Conservation (phyloP, 2,888 invertebrate genomes). For the Tanytarsus gracilentus region DNA sequence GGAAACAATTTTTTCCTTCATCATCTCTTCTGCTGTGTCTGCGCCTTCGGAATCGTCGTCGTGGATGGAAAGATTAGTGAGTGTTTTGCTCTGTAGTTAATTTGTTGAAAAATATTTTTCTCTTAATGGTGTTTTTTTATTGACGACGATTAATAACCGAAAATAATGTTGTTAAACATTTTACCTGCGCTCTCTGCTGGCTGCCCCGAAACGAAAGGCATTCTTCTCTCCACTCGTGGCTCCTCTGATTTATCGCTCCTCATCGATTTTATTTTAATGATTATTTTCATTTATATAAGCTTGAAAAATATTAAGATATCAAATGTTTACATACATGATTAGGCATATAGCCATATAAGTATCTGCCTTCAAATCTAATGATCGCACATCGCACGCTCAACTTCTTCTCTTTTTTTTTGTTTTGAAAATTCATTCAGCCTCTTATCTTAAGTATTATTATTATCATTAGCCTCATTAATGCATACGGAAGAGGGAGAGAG, state of each 20-base stretch:
- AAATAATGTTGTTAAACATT: slow-evolving; percentile 28
- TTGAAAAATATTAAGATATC: slow-evolving; percentile 26
- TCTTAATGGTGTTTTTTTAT: slow-evolving; percentile 26
- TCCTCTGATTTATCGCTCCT: slow-evolving; percentile 17
- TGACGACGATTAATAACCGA: slow-evolving; percentile 20
- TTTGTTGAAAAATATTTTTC: slow-evolving; percentile 27
- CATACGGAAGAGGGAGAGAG: no score
- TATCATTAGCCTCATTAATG: no score
- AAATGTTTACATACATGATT: slow-evolving; percentile 24
- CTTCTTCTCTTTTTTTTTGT: not conserved
- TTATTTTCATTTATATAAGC: slow-evolving; percentile 12
- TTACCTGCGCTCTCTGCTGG: slow-evolving; percentile 3
- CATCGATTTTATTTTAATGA: slow-evolving; percentile 27
- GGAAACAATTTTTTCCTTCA: slow-evolving; percentile 16
- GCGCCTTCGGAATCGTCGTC: not conserved
- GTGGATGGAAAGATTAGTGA: slow-evolving; percentile 6
- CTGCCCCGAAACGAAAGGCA: no score
- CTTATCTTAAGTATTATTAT: not conserved
- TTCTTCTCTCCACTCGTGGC: no score
- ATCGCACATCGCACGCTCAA: slow-evolving; percentile 9
- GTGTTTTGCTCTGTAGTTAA: slow-evolving; percentile 21
- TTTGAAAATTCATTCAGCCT: no score
- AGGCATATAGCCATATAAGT: not conserved
- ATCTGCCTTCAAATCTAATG: not conserved
- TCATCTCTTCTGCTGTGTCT: not conserved